Evolutionary conservation across 2,888 invertebrate species (phyloP), one percentile per base, ranked within the genome.

Genomic region (Drosophila borealis): DNA sequence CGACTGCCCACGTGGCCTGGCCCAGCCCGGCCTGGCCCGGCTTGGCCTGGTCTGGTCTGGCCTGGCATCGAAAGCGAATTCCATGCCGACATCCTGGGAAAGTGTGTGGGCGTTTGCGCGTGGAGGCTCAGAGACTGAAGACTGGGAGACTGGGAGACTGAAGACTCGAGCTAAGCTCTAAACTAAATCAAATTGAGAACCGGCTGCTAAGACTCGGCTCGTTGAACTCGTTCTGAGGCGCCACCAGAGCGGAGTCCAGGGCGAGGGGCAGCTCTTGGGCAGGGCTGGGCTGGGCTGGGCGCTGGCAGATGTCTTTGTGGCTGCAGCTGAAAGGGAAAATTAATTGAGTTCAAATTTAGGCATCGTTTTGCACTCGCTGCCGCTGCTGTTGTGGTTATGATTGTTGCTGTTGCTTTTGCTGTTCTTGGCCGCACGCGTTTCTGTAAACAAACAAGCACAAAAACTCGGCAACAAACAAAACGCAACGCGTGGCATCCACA

Each of bases 401-500:
- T 55, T 54, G 49, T 51, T 69, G 34, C n/a, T 59, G 51, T 44
- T 66, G 17, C 48, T 60, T 61, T 36, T 56, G 44, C 57, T 81
- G 80, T 77, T 85, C 69, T 80, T 71, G 88, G 73, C 88, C 84
- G 84, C 84, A 85, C 88, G 84, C 84, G 82, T 85, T 85, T 82
- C 57, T 77, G 77, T 85, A 85, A 85, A 88, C 84, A 85, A 84
- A 78, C 81, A 74, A 70, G 68, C 59, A 76, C 49, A 62, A 68
- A 70, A 76, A 76, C 79, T 65, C 68, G 77, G 69, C 73, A 83
- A 80, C 81, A 87, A 83, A 77, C 74, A 85, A 76, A 74, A 77
- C 56, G 57, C 73, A 78, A 68, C 80, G 83, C 86, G 80, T 82
- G 81, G 80, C 80, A 80, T 62, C 70, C 55, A 53, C 64, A 70